Base-by-base conservation (phyloP, 2,113 vertebrate species). In the Microtus pennsylvanicus region DNA sequence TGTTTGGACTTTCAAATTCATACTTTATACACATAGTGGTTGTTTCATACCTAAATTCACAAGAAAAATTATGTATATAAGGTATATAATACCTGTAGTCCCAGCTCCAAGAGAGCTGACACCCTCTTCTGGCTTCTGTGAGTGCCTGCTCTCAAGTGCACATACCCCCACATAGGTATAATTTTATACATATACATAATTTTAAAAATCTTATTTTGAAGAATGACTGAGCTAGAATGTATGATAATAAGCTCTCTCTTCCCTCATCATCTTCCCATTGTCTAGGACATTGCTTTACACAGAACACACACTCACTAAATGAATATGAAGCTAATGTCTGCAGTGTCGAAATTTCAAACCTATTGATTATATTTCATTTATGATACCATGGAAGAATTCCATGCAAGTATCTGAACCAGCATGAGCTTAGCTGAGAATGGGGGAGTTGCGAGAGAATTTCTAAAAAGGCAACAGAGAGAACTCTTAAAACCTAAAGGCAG, bases 11-110 rank as follows among this genome's bases (percentile, higher is more conserved):
- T 70, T 69, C 1, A 91, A 21, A 42, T 19, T 74, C 69, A 92
- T 78, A 74, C 4, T 50, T 90, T 77, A 70, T 24, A 92, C 30
- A 72, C 21, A 90, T 90, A 69, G 42, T 67, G 52, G 76, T 42
- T 72, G n/a, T 11, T 35, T 90, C 38, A 45, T 90, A 65, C 35
- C 30, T 90, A 90, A 75, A 26, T 52, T 35, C 58, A 86, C 21
- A 94, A 87, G 63, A 86, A 94, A 94, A 94, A 74, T 77, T 33
- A 81, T 47, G 35, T 33, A 50, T 30, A 85, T 26, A 28, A 65
- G 26, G 50, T 50, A 50, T 50, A 50, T 50, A 50, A 50, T 86
- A 19, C 82, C 61, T 85, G 28, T 45, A 65, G 45, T 38, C 45
- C 82, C 38, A 85, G 8, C 26, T 67, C 38, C 28, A 86, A 67